These are phyloP conservation scores for Asteroscopus sphinx DNA, from an alignment of 2,888 invertebrate genomes.

Conservation along the genomic window DNA sequence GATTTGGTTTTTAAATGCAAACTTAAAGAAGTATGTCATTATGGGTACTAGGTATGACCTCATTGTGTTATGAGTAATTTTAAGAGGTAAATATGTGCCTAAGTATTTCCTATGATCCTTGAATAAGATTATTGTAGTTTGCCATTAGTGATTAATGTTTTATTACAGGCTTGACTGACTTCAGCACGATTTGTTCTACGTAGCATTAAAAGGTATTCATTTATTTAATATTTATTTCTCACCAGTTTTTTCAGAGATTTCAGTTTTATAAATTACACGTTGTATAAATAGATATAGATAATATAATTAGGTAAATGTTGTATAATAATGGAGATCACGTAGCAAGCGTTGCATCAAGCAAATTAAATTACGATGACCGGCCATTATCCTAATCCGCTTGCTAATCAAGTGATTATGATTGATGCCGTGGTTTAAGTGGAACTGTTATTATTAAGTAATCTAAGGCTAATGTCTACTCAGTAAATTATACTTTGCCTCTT, in stretches of 20 bases:
- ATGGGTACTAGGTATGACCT: neutral
- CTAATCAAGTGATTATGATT: conserved; percentile 49
- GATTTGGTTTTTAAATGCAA: too few species aligned
- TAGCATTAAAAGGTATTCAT: neutral
- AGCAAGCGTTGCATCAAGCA: conserved; percentile 14
- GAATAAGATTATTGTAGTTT: conserved; percentile 5
- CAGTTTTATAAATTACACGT: too few species aligned
- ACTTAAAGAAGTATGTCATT: neutral
- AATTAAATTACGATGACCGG: conserved; percentile 50
- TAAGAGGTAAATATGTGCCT: neutral
- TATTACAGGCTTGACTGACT: neutral
- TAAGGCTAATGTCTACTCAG: neutral
- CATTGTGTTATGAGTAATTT: conserved; percentile 2
- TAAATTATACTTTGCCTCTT: too few species aligned
- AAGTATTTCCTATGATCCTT: conserved; percentile 9
- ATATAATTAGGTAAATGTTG: conserved; percentile 7
- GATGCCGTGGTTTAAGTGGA: conserved; percentile 36
- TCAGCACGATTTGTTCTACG: conserved; percentile 1
- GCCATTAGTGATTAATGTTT: conserved; percentile 10
- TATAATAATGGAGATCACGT: conserved; percentile 10
- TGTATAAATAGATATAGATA: neutral
- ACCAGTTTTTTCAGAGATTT: too few species aligned
- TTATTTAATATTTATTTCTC: too few species aligned
- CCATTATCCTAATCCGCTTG: conserved; percentile 35
- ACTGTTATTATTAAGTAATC: conserved; percentile 23